Evolutionary conservation across 2,797 vertebrate species (phyloP).

Genomic region (Poeciliopsis infans): DNA sequence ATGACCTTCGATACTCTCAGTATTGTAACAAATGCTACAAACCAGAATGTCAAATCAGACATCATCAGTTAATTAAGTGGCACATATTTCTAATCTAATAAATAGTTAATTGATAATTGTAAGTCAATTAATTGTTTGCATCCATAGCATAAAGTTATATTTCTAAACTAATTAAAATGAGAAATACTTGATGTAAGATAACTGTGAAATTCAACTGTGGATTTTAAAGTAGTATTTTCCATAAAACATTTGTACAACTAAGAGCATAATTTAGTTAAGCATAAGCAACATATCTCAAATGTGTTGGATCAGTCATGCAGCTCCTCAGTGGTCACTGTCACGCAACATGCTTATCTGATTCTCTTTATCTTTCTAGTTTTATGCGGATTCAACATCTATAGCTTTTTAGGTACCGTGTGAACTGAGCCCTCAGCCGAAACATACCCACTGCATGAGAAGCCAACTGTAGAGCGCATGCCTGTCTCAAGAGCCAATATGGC

Average conservation of each 20-base stretch:
- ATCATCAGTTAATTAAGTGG: too few species aligned
- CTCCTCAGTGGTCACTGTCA: background rate
- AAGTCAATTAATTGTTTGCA: too few species aligned
- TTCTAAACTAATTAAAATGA: background rate
- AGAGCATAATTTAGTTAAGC: background rate
- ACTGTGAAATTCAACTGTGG: background rate
- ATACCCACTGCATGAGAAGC: background rate
- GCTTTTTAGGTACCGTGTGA: background rate
- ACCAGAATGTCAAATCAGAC: too few species aligned
- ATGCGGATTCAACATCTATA: background rate
- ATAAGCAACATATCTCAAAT: background rate
- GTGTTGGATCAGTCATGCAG: background rate
- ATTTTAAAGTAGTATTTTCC: background rate
- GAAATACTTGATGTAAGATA: background rate
- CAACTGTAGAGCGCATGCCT: background rate
- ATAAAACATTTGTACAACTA: background rate
- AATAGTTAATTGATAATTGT: too few species aligned
- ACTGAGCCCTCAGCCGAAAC: background rate
- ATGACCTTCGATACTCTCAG: too few species aligned
- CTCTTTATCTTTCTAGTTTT: background rate
- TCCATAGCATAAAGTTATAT: background rate
- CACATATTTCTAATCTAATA: too few species aligned
- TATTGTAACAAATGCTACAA: too few species aligned
- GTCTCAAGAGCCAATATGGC: background rate
- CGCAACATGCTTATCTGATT: background rate